Evolutionary conservation across 2,113 vertebrate species (phyloP).

Genomic region (Leptodactylus fuscus): DNA sequence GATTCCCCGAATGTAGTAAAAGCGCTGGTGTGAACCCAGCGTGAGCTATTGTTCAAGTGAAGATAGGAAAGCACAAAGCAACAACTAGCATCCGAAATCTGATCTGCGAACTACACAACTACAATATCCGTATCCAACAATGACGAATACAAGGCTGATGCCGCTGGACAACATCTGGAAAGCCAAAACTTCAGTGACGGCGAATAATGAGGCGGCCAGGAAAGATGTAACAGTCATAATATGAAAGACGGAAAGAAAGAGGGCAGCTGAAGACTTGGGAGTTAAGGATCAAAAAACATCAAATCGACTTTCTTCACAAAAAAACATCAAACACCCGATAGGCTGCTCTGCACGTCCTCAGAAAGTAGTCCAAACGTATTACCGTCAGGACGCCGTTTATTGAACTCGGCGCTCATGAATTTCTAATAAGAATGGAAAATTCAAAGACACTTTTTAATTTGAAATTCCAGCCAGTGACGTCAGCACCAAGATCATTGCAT

Average conservation of each 20-base stretch:
- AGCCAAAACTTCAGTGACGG: background rate
- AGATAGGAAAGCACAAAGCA: too few relatives aligned
- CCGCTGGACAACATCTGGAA: slow-evolving; percentile 23
- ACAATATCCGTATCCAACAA: background rate
- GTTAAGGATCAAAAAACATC: slow-evolving; percentile 23
- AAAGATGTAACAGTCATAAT: background rate
- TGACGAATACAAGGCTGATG: background rate
- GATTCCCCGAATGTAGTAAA: too few relatives aligned
- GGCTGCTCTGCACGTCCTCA: background rate
- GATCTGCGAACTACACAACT: background rate
- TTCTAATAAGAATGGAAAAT: background rate
- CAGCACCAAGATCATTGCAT: background rate
- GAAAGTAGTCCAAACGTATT: background rate
- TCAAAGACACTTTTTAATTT: background rate
- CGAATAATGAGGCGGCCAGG: background rate
- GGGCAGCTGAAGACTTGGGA: background rate
- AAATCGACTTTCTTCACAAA: slow-evolving; percentile 27
- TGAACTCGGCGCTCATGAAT: background rate
- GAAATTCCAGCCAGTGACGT: background rate
- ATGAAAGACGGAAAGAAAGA: background rate
- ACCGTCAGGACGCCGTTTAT: background rate
- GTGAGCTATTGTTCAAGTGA: too few relatives aligned
- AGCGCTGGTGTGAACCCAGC: too few relatives aligned
- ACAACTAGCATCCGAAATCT: background rate
- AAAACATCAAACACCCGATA: slow-evolving; percentile 20